Evolutionary conservation across 2,797 vertebrate genomes (phyloP), one percentile per base, ranked within the genome.

Genomic region (Catharus ustulatus): DNA sequence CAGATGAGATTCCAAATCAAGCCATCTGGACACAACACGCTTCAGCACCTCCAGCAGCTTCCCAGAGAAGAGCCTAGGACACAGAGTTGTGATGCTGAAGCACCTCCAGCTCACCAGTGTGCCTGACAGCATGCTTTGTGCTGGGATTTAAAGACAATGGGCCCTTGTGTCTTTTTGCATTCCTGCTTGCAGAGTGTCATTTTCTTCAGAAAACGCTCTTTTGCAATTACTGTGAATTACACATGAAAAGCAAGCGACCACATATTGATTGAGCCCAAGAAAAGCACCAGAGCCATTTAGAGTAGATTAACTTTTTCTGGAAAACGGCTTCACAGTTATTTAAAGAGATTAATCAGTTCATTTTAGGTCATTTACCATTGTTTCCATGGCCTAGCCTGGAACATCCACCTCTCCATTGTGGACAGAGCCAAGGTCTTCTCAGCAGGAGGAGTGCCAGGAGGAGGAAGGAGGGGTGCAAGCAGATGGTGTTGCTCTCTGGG

Each of bases 191-290:
- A 93, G 95, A 95, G 93, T 82, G 95, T 97, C 73, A 97, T 97
- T 97, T 97, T 93, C 96, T 91, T 91, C 84, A 90, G 80, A 95
- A 95, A 90, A 93, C 7, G 84, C 92, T 96, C 89, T 83, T 96
- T 96, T 95, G 95, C 97, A 97, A 97, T 98, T 97, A 97, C 96
- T 61, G 92, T 93, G 97, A 97, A 97, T 97, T 95, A 97, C 96
- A 95, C 90, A 94, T 76, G 96, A 95, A 96, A 97, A 95, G 95
- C 93, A 62, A 94, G 84, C 12, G 30, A 80, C 89, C 72, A 69
- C 19, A 9, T 96, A 97, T 98, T 97, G 98, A 98, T 97, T 93
- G 95, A 87, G 96, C 87, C 95, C 88, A 57, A 42, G 77, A 97
- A 97, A 97, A 96, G 97, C 97, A 94, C 94, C 84, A 93, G 89